These are phyloP conservation scores for Drosophila truncata DNA, from an alignment of 1,140 invertebrate genomes.

Conservation along the genomic window DNA sequence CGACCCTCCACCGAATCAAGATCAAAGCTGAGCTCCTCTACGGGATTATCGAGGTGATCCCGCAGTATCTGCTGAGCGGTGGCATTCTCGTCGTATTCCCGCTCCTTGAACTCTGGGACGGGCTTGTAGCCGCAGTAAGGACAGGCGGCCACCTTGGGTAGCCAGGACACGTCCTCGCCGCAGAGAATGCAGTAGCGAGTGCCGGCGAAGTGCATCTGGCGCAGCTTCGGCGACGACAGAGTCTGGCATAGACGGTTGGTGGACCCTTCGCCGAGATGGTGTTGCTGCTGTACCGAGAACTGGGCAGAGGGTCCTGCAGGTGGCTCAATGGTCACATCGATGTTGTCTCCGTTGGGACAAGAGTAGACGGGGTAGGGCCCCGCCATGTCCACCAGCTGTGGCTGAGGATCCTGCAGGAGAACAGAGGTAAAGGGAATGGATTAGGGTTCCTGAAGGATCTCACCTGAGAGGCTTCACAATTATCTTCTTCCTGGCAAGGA, in stretches of 20 bases:
- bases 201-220: conserved; percentile 39
- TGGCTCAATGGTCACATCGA: conserved; percentile 16
- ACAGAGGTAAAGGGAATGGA: background rate
- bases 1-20: conserved; percentile 1
- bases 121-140: conserved; percentile 78
- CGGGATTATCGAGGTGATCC: conserved; percentile 38
- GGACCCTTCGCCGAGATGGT: conserved; percentile 35
- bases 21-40: conserved; percentile 9
- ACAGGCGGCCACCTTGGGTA: conserved; percentile 73
- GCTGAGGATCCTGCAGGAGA: background rate
- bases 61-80: conserved; percentile 65
- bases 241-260: conserved; percentile 40
- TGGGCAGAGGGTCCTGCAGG: conserved; percentile 26
- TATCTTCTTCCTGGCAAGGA: background rate
- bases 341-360: background rate
- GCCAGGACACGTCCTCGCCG: conserved; percentile 70
- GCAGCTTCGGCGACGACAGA: conserved; percentile 34
- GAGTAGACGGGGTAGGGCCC: conserved; percentile 53
- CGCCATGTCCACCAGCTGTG: conserved; percentile 52
- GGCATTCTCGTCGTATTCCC: conserved; percentile 61
- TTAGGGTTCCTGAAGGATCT: no score
- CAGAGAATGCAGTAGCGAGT: conserved; percentile 61
- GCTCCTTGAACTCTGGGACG: conserved; percentile 59
- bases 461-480: background rate
- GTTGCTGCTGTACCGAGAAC: conserved; percentile 12